These are phyloP conservation scores for Myodes glareolus DNA, from an alignment of 2,113 vertebrate genomes.

Conservation along the genomic window DNA sequence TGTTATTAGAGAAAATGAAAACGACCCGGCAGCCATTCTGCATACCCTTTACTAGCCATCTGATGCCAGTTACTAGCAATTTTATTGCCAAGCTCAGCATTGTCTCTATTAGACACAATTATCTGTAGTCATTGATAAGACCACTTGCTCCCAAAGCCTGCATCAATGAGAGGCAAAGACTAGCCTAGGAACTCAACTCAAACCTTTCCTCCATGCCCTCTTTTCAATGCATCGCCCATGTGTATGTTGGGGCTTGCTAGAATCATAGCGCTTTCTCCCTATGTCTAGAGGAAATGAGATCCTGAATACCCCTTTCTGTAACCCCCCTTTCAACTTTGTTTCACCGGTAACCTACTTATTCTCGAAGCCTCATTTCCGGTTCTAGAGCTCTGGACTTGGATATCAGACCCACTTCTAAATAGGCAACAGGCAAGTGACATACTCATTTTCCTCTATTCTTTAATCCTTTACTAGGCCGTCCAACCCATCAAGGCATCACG, in stretches of 20 bases:
- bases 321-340: neutral
- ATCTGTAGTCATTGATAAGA: neutral
- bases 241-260: conserved; percentile 22
- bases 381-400: neutral
- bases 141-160: neutral
- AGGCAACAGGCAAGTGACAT: neutral
- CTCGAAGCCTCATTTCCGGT: neutral
- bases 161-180: neutral
- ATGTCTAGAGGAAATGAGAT: neutral
- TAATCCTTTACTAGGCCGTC: neutral
- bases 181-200: neutral
- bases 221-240: neutral
- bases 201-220: neutral
- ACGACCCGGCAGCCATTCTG: neutral
- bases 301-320: neutral
- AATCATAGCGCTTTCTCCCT: neutral
- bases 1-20: conserved; percentile 11
- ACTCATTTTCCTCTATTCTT: neutral
- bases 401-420: neutral
- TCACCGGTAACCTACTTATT: neutral
- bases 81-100: neutral
- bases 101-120: neutral
- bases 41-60: neutral
- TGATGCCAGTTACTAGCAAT: neutral
- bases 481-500: neutral